Conservation (phyloP, 1,140 invertebrate genomes). For the Drosophila saltans region DNA sequence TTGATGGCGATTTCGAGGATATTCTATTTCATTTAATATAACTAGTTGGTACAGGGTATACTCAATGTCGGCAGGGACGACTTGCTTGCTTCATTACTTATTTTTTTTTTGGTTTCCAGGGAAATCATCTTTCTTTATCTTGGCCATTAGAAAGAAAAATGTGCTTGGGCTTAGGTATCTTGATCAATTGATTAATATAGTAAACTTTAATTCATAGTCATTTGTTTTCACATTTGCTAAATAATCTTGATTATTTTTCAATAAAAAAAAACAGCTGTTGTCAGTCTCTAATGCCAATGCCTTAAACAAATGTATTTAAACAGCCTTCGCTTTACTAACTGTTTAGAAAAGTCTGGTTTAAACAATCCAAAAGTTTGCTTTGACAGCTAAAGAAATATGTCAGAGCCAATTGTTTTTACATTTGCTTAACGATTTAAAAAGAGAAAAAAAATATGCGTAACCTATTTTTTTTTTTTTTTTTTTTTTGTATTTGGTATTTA, state of each 20-base stretch:
- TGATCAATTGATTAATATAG: slow-evolving; percentile 2
- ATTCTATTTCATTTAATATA: too few relatives aligned
- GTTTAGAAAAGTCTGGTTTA: not conserved
- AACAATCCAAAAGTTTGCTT: not conserved
- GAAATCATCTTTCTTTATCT: slow-evolving; percentile 22
- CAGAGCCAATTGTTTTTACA: not conserved
- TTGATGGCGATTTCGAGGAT: too few relatives aligned
- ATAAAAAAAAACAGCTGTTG: not conserved
- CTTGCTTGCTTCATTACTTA: too few relatives aligned
- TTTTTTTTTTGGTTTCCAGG: not conserved
- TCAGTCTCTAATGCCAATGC: too few relatives aligned
- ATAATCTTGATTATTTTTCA: not conserved
- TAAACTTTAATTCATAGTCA: not conserved
- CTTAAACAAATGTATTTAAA: not conserved
- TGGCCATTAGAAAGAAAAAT: slow-evolving; percentile 7
- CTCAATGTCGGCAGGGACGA: too few relatives aligned
- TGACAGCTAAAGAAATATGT: not conserved
- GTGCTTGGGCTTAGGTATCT: not conserved
- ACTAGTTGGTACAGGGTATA: too few relatives aligned
- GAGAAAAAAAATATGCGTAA: too few relatives aligned
- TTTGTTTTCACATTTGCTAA: not conserved
- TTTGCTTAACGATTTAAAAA: not conserved
- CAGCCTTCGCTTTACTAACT: not conserved
- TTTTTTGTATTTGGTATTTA: too few relatives aligned
- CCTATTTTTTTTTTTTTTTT: too few relatives aligned